These are phyloP conservation scores for Diacarnus erythraeanus DNA, from an alignment of 37 sponge, comb jelly and placozoan genomes.

Conservation along the genomic window DNA sequence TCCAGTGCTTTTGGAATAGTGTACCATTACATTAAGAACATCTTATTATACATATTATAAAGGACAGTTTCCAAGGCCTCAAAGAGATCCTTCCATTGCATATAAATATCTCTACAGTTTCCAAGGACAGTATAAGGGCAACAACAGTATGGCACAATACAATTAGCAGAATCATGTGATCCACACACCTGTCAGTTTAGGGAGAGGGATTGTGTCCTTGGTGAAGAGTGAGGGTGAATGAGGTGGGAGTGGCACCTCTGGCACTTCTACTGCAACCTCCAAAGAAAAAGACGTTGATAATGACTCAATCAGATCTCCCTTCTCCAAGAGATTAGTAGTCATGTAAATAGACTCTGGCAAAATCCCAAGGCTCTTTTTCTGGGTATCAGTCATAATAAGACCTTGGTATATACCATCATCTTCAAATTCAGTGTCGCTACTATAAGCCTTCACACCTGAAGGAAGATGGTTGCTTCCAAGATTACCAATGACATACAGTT, in stretches of 20 bases:
- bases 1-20: too few relatives aligned
- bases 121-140: too few relatives aligned
- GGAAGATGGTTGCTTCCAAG: background rate
- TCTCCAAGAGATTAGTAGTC: conserved; percentile 35
- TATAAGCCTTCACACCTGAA: background rate
- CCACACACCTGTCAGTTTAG: too few relatives aligned
- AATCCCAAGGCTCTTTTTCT: conserved; percentile 22
- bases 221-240: background rate
- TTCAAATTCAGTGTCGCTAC: background rate
- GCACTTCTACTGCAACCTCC: background rate
- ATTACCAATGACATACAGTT: conserved; percentile 13
- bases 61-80: too few relatives aligned
- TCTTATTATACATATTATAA: too few relatives aligned
- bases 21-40: too few relatives aligned
- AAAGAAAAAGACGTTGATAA: background rate
- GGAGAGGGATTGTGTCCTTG: too few relatives aligned
- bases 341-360: conserved; percentile 51
- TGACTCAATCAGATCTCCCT: background rate
- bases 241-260: background rate
- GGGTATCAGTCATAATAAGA: conserved; percentile 23
- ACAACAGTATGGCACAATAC: too few relatives aligned
- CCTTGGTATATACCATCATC: conserved; percentile 37
- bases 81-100: too few relatives aligned
- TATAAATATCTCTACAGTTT: too few relatives aligned
- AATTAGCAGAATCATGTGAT: too few relatives aligned